Base-by-base conservation (phyloP, 1,140 invertebrate genomes). In the Forficula auricularia region DNA sequence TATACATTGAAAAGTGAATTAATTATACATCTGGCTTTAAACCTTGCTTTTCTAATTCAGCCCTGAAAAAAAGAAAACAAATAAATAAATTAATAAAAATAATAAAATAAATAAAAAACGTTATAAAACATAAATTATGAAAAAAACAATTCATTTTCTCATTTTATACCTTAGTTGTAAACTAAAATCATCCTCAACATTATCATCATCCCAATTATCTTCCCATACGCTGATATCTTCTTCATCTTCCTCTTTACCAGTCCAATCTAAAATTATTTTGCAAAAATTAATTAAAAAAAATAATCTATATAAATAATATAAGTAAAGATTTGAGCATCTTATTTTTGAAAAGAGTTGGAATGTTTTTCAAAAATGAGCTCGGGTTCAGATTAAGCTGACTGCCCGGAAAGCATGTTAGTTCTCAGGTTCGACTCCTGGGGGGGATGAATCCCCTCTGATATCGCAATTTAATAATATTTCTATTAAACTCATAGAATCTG, bases 171-270 rank as follows among this genome's bases (percentile, higher is more conserved):
- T 85, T 22, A 98, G 65, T 59, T 97, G 91, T 57, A 87, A 75
- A 59, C 86, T 92, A 54, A 98, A 98, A 63, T 97, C 92, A 65
- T 96, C 91, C 61, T 97, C 92, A 34, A 96, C 77, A 55, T 96
- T 89, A 59, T 98, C 94, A 66, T 98, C 94, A 65, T 98, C 94
- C 94, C 94, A 98, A 57, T 98, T 97, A 57, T 98, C 94, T 64
- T 98, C 92, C 94, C 94, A 98, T 0, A 98, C 91, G 53, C 91
- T 96, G 0, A 92, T 77, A 60, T 94, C 88, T 52, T 87, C 82
- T 44, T 89, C 80, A 56, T 91, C 87, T 59, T 92, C 89, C 46
- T 90, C 81, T 53, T 85, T 87, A 14, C 75, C 79, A 3, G 79
- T 80, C 81, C 87, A 92, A 62, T 90, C 87, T 90, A 58, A 31